Percentiles rank a stretch among this genome's conserved stretches.
phyloP scores from a whole-genome alignment of 1,140 invertebrate genomes.

The Aphaenogaster rudis region DNA sequence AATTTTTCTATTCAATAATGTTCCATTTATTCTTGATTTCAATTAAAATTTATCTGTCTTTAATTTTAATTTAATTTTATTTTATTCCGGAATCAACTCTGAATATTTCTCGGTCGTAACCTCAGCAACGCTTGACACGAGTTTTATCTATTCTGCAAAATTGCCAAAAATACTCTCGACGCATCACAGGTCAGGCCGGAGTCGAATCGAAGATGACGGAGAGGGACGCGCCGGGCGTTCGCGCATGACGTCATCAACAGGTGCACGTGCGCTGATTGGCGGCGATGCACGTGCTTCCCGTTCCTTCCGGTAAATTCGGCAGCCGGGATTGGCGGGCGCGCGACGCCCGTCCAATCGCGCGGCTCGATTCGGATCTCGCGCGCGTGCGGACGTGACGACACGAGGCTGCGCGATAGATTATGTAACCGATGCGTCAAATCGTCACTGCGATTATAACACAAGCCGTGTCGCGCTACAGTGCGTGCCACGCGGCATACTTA shows the following conservation, averaged over 20 bases:
- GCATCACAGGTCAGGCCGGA: not conserved
- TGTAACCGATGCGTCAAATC: conserved; percentile 40
- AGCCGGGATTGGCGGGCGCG: not conserved
- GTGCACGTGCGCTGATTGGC: not conserved
- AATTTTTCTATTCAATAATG: no score
- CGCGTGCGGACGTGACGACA: conserved; percentile 15
- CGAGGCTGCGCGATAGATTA: conserved; percentile 11
- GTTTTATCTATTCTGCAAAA: not conserved
- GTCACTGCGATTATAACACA: not conserved
- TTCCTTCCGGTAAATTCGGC: not conserved
- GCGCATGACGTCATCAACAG: not conserved
- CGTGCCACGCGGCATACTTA: conserved; percentile 37
- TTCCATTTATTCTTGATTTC: no score
- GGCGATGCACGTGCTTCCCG: conserved; percentile 30
- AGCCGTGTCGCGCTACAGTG: conserved; percentile 36
- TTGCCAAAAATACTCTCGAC: not conserved
- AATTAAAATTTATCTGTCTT: no score
- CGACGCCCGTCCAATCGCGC: not conserved
- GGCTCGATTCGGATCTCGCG: conserved; percentile 19
- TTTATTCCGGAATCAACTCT: no score
- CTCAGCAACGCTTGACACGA: not conserved
- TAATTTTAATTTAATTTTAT: not conserved
- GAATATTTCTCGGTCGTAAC: no score
- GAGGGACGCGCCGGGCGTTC: not conserved
- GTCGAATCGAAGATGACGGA: not conserved